phyloP scores from a whole-genome alignment of 2,797 vertebrate species.

The Cirrhinus mrigala region DNA sequence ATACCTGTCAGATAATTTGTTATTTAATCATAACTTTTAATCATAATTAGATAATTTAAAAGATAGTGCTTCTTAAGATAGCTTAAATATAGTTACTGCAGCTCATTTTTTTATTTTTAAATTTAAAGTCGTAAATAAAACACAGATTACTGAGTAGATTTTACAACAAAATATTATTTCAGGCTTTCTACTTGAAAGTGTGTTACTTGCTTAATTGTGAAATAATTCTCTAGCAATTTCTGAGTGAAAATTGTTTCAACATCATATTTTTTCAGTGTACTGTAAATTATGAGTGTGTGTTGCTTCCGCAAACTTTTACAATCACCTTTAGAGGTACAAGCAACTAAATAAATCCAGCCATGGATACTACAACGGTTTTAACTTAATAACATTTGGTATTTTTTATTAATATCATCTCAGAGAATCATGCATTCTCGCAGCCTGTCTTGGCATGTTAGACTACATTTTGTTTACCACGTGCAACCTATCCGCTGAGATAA shows the following conservation, averaged over 20 bases:
- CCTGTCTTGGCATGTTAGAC: background rate
- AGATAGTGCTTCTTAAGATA: background rate
- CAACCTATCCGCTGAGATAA: conserved; percentile 41
- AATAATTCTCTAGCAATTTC: background rate
- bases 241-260: background rate
- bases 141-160: background rate
- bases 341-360: background rate
- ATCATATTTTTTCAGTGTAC: background rate
- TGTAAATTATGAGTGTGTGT: background rate
- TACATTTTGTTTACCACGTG: conserved; percentile 20
- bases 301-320: background rate
- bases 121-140: background rate
- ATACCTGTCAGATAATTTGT: background rate
- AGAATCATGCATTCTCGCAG: background rate
- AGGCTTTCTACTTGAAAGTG: too few relatives aligned
- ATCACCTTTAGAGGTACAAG: background rate
- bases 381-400: background rate
- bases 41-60: background rate
- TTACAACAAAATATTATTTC: background rate
- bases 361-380: background rate
- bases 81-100: background rate
- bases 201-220: background rate
- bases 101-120: background rate
- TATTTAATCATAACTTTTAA: background rate
- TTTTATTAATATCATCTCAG: conserved; percentile 8